These are phyloP conservation scores for Chymomyza caudatula DNA, from an alignment of 2,888 invertebrate genomes.

Conservation along the genomic window DNA sequence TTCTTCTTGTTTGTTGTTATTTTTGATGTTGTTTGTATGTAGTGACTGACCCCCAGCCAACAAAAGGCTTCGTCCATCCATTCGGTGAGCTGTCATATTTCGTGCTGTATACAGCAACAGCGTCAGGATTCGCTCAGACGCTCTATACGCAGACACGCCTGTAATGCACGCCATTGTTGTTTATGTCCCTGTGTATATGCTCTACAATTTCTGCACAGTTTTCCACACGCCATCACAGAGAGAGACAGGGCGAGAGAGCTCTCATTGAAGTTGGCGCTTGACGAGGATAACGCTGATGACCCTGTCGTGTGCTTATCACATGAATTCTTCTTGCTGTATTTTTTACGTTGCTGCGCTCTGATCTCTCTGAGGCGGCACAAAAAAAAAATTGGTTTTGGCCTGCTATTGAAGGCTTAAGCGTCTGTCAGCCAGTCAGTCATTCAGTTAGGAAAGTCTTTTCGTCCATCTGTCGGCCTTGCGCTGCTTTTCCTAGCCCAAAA, in stretches of 20 bases:
- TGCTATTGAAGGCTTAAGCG: constrained; percentile 70
- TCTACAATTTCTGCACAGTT: constrained; percentile 20
- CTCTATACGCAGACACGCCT: neutral
- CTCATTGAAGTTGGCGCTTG: constrained; percentile 1
- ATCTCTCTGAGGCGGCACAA: constrained; percentile 34
- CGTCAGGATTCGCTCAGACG: neutral
- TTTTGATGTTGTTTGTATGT: constrained; percentile 50
- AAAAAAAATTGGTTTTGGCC: constrained; percentile 28
- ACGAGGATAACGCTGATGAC: constrained; percentile 25
- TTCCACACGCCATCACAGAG: constrained; percentile 25
- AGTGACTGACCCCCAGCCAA: constrained; percentile 16
- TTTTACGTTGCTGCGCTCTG: constrained; percentile 38
- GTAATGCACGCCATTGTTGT: neutral
- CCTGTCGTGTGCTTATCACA: constrained; percentile 64
- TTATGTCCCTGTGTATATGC: neutral
- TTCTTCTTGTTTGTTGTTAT: constrained; percentile 40
- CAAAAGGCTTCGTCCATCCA: constrained; percentile 56
- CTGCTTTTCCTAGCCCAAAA: constrained; percentile 12
- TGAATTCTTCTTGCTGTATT: constrained; percentile 56
- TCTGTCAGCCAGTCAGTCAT: constrained; percentile 34
- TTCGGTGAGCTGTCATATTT: constrained; percentile 61
- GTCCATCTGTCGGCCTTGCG: too few species aligned
- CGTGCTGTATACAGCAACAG: constrained; percentile 48
- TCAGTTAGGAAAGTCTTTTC: constrained; percentile 17
- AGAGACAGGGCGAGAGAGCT: constrained; percentile 45